Base-by-base conservation (phyloP, 2,888 invertebrate genomes). In the Luperina nickerlii region DNA sequence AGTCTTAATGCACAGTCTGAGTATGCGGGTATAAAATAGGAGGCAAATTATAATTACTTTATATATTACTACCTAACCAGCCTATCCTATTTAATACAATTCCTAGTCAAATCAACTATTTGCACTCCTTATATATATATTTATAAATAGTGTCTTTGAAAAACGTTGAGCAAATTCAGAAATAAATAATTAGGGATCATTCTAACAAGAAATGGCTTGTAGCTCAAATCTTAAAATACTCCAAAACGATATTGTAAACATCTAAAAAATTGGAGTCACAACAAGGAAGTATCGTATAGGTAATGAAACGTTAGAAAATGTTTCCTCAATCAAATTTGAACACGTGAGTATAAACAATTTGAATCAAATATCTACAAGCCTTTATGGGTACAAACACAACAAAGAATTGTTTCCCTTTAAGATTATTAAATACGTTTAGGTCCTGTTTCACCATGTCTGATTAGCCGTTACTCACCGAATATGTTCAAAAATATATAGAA, bases 101-200 rank as follows among this genome's bases (percentile, higher is more conserved):
- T 91, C 89, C 90, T 93, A 92, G 89, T 86, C 81, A 85, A 89
- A 88, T 86, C 83, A 85, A 86, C 78, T 84, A 87, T 89, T 88
- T 89, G 89, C 90, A 90, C 81, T 90, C 82, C 87, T 87, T 81
- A 76, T 66, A 83, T 68, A 87, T 68, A 87, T 76, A 87, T 87
- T 87, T 87, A 87, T 90, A 90, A 84, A 90, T 89, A 90, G 88
- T 91, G 87, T 86, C 79, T 91, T 92, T 90, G 86, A 89, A 91
- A 87, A 91, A 92, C 90, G 90, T 95, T 95, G 95, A 95, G 95
- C 95, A 95, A 94, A 93, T 92, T 93, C 91, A 92, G 91, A 93
- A 91, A 91, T 86, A 87, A 90, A 88, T 84, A 73, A 81, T 84
- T 78, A 87, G 82, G 87, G 86, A 84, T 84, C 76, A 74, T 81